Percentiles rank a stretch among this genome's conserved stretches.
Evolutionary conservation across 2,888 invertebrate genomes (phyloP).

Genomic region (Anorthoa munda): DNA sequence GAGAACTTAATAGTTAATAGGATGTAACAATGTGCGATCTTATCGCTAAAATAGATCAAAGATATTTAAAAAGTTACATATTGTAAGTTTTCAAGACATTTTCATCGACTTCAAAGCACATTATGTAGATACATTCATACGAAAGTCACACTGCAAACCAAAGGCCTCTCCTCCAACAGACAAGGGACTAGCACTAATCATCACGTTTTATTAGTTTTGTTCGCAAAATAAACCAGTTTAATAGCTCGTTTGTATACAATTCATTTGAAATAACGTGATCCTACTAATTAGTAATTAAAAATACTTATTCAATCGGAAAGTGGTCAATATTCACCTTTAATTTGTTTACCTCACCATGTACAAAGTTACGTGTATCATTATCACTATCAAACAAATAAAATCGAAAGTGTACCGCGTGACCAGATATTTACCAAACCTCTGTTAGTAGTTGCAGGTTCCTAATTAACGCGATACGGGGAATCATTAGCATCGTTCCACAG

Average conservation of each 20-base stretch:
- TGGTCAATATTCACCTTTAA: not conserved
- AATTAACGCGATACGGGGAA: slow-evolving; percentile 41
- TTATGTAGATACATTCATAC: too few relatives aligned
- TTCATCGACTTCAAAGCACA: too few relatives aligned
- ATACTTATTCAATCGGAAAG: not conserved
- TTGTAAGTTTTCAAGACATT: too few relatives aligned
- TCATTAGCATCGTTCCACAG: slow-evolving; percentile 42
- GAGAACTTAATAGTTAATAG: too few relatives aligned
- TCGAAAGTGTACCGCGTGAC: slow-evolving; percentile 13
- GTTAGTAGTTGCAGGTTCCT: not conserved
- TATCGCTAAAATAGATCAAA: too few relatives aligned
- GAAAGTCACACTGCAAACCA: not conserved
- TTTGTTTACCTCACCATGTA: not conserved
- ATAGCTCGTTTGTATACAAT: not conserved
- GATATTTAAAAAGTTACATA: too few relatives aligned
- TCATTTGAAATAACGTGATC: not conserved
- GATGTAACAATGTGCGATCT: too few relatives aligned
- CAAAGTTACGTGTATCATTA: not conserved
- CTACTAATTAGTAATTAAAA: not conserved
- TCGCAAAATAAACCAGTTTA: not conserved
- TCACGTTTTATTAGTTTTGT: not conserved
- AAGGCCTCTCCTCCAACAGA: not conserved
- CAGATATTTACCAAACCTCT: slow-evolving; percentile 28
- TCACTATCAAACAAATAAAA: slow-evolving; percentile 8
- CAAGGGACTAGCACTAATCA: too few relatives aligned